Evolutionary conservation across 2,888 invertebrate species (phyloP), one percentile per base, ranked within the genome.

Genomic region (Tipula helvola): DNA sequence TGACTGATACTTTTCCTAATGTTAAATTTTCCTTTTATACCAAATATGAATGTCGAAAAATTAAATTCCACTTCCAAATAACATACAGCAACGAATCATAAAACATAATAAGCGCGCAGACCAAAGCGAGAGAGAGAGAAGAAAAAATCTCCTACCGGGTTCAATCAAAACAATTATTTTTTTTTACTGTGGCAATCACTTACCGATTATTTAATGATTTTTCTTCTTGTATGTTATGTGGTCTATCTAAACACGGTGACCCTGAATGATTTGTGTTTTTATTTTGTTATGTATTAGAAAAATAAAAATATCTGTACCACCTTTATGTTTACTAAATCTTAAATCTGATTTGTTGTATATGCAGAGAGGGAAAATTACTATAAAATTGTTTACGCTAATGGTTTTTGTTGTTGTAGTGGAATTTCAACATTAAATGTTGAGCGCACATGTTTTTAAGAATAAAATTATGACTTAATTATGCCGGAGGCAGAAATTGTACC

Each of bases 1-100:
- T 84, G 84, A 84, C 84, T 84, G 84, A 84, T 84, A 84, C n/a
- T 41, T 84, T 84, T 84, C 84, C 84, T 36, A 84, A 41, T n/a
- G 2, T 7, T 4, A n/a, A 84, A 16, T 84, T 41, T 36, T 36
- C 41, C 84, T 84, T 84, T 84, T 84, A 84, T 84, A 84, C 84
- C n/a, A n/a, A 39, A 84, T 39, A 10, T 71, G 71, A 52, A 52
- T n/a, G n/a, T n/a, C 5, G n/a, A n/a, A 16, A n/a, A 52, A 52
- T 52, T 52, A 52, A 52, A 16, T 52, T 71, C 71, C 71, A 71
- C 71, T 71, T 71, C 71, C 71, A 71, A 71, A 71, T 71, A 28
- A 71, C 71, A 71, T 8, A 71, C n/a, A 71, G 28, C 71, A 28
- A 18, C 71, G 28, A 13, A 16, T 52, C n/a, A 10, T 44, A 44